Conservation (phyloP, 2,113 vertebrate genomes). For the Sylvia atricapilla region DNA sequence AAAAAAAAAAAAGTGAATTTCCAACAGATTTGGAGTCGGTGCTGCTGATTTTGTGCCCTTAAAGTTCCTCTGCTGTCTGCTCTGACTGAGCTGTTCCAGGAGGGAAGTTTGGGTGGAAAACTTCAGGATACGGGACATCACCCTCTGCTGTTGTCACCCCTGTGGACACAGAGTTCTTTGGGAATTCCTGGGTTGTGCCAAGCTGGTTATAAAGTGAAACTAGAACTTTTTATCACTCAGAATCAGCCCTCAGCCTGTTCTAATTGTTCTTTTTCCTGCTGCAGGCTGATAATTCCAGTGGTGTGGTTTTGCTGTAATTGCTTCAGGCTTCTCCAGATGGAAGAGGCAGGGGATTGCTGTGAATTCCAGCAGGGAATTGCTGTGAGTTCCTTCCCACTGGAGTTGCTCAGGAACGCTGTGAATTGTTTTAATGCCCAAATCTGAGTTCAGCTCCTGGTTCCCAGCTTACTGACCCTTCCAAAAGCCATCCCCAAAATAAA, state of each 20-base stretch:
- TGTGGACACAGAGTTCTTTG: not conserved
- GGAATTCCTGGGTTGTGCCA: not conserved
- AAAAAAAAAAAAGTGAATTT: not conserved
- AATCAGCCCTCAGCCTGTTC: not conserved
- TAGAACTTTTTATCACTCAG: not conserved
- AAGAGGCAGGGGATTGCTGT: not conserved
- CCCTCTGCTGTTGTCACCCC: not conserved
- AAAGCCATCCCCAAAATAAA: not conserved
- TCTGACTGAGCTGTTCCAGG: not conserved
- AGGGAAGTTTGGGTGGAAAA: not conserved
- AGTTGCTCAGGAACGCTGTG: not conserved
- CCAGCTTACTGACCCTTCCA: not conserved
- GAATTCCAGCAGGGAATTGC: not conserved
- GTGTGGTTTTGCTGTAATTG: not conserved
- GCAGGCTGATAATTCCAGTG: not conserved
- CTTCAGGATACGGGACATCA: not conserved
- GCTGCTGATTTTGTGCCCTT: accelerated
- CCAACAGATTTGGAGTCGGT: not conserved
- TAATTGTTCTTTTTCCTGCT: not conserved
- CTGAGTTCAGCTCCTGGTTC: not conserved
- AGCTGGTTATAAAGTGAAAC: not conserved
- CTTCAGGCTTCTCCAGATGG: not conserved
- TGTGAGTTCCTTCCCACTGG: not conserved
- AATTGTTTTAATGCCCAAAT: not conserved
- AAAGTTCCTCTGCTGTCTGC: not conserved